These are phyloP conservation scores for Theristicus caerulescens DNA, from an alignment of 2,113 vertebrate genomes.

Conservation along the genomic window DNA sequence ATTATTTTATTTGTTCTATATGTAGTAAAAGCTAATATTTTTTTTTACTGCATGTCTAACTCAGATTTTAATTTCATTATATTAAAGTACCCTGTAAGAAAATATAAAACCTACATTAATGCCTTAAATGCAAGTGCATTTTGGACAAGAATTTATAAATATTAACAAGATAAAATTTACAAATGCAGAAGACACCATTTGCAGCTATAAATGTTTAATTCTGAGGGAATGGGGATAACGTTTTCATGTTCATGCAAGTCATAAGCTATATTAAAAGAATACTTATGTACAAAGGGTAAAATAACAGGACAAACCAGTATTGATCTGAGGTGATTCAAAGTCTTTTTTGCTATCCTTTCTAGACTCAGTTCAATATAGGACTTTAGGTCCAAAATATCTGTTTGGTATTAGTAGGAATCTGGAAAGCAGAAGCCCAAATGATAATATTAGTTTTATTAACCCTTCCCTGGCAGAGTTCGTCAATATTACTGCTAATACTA, in stretches of 20 bases:
- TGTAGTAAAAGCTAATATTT: neutral
- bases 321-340: neutral
- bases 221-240: neutral
- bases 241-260: neutral
- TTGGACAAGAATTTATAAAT: constrained; percentile 21
- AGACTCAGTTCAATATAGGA: neutral
- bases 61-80: neutral
- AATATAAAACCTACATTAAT: neutral
- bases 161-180: constrained; percentile 33
- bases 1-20: neutral
- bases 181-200: constrained; percentile 9
- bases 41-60: neutral
- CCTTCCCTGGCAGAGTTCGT: neutral
- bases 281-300: neutral
- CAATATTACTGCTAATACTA: neutral
- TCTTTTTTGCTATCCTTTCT: neutral
- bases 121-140: neutral
- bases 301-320: neutral
- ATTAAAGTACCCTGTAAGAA: neutral
- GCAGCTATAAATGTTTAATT: constrained; percentile 40
- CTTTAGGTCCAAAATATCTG: neutral
- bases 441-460: neutral
- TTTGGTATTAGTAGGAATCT: neutral
- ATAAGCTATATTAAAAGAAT: neutral
- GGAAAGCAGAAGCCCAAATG: neutral